Conservation (phyloP, 2,888 invertebrate species). For the Ophraella communa region DNA sequence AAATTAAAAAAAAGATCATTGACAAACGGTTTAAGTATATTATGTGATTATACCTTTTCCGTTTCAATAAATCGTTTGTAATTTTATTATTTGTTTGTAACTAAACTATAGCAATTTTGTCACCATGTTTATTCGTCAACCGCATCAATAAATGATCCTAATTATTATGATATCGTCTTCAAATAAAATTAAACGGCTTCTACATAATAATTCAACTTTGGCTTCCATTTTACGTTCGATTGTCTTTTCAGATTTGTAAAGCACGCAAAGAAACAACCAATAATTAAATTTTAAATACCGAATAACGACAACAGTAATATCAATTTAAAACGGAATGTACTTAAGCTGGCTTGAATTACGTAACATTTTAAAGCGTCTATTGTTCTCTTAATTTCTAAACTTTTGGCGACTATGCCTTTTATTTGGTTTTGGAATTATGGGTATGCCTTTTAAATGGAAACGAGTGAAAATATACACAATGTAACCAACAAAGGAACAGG, state of each 20-base stretch:
- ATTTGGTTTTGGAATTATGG: slow-evolving; percentile 15
- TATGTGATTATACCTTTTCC: too few species aligned
- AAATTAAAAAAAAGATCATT: too few species aligned
- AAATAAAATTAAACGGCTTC: neutral
- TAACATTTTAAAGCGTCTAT: slow-evolving; percentile 21
- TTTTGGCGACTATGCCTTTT: slow-evolving; percentile 16
- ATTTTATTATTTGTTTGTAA: too few species aligned
- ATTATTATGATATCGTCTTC: neutral
- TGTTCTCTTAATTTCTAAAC: slow-evolving; percentile 26
- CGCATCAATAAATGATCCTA: too few species aligned
- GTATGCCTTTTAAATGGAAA: slow-evolving; percentile 17
- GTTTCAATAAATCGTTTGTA: too few species aligned
- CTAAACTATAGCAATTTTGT: too few species aligned
- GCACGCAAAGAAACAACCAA: slow-evolving; percentile 4
- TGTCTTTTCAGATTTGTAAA: neutral
- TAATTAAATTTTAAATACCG: slow-evolving; percentile 13
- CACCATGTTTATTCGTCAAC: too few species aligned
- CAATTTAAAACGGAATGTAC: slow-evolving; percentile 26
- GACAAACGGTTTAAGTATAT: too few species aligned
- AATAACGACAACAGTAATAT: slow-evolving; percentile 23
- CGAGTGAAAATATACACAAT: neutral
- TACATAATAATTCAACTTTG: neutral
- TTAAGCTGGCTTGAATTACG: slow-evolving; percentile 19
- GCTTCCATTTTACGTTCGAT: neutral
- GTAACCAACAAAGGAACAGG: slow-evolving; percentile 2